phyloP scores from a whole-genome alignment of 2,113 vertebrate species.

The Apodemus sylvaticus region DNA sequence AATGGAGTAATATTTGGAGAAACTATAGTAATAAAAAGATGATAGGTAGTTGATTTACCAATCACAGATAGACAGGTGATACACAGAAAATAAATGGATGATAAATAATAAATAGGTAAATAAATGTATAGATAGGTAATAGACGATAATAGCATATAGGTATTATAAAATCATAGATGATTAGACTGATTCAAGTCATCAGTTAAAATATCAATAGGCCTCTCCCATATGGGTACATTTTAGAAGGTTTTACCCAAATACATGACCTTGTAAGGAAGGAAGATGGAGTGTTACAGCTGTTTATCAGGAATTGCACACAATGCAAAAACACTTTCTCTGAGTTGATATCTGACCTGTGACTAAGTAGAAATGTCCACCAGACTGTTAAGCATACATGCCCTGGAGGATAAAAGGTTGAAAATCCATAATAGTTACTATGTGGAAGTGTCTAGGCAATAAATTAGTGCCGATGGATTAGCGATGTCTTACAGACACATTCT shows the following conservation, averaged over 20 bases:
- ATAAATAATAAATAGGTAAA: neutral
- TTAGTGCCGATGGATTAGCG: neutral
- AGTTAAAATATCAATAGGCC: neutral
- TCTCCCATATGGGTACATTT: neutral
- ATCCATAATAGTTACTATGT: neutral
- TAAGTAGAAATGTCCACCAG: neutral
- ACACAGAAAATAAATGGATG: neutral
- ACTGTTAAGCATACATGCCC: neutral
- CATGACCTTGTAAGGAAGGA: slow-evolving; percentile 7
- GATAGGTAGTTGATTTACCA: neutral
- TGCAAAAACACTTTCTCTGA: neutral
- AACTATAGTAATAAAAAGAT: neutral
- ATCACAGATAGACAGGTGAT: neutral
- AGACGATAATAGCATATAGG: neutral
- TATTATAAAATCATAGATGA: no score
- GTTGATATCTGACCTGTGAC: neutral
- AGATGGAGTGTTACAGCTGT: neutral
- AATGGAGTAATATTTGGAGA: slow-evolving; percentile 38
- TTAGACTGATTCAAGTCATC: neutral
- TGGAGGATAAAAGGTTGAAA: neutral
- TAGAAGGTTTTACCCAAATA: neutral
- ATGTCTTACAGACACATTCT: neutral
- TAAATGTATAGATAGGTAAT: neutral
- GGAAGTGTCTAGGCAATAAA: slow-evolving; percentile 6
- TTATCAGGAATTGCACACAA: neutral